Evolutionary conservation across 53 echinoderm and acorn worm species (phyloP).

Genomic region (Temnopleurus reevesii): DNA sequence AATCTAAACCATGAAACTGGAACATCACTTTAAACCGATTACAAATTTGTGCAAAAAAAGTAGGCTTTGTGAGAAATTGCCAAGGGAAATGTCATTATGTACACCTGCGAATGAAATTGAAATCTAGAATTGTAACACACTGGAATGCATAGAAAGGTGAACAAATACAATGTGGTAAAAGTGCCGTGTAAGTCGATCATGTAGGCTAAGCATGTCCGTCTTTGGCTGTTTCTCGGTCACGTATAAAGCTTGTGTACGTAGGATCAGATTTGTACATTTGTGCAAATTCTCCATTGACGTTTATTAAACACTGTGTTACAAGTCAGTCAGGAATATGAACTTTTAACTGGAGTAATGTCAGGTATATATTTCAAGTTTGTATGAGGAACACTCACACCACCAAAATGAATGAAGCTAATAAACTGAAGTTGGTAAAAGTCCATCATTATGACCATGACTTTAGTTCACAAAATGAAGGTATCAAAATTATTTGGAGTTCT

Average conservation of each 20-base stretch:
- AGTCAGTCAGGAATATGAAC: too few relatives aligned
- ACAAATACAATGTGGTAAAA: neutral
- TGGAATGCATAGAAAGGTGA: neutral
- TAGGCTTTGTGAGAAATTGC: constrained; percentile 31
- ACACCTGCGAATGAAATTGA: constrained; percentile 34
- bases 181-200: constrained; percentile 23
- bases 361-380: too few relatives aligned
- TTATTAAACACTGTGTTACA: too few relatives aligned
- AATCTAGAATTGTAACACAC: constrained; percentile 20
- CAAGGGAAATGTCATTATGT: constrained; percentile 16
- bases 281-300: too few relatives aligned
- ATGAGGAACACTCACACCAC: too few relatives aligned
- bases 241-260: neutral
- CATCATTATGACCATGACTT: too few relatives aligned
- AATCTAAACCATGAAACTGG: neutral
- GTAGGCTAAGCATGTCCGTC: constrained; percentile 2
- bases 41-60: neutral
- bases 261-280: neutral
- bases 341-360: too few relatives aligned
- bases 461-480: too few relatives aligned
- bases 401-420: too few relatives aligned
- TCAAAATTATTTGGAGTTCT: too few relatives aligned
- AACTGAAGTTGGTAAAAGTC: too few relatives aligned
- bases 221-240: neutral
- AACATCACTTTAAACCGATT: neutral